Base-by-base conservation (phyloP, 2,888 invertebrate genomes). In the Heliconius hortense region DNA sequence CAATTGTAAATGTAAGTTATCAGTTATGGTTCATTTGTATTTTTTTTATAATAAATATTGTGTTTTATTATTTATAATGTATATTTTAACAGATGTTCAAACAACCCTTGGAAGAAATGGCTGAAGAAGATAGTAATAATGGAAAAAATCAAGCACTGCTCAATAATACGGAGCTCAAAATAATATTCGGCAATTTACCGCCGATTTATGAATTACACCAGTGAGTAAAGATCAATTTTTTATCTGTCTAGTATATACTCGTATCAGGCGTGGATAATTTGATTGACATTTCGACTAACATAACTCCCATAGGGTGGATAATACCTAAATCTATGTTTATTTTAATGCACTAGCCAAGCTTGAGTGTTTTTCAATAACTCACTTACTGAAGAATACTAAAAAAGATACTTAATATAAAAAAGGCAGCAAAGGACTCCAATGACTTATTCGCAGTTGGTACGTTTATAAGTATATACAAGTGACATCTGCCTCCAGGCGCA, bases 121-220 rank as follows among this genome's bases (percentile, higher is more conserved):
- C 96, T 7, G 97, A 97, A 85, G 96, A 96, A 72, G 97, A 96
- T 83, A 95, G 95, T 85, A 94, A 95, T 90, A 89, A 94, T 80
- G 94, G 92, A 77, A 95, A 94, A 80, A 96, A 96, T 77, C 94
- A 94, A 81, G 96, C 97, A 72, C 94, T 98, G 83, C 94, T 98
- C 82, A 98, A 98, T 90, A 97, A 97, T 84, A 98, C 98, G 18
- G 98, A 99, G 95, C 95, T 98, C 77, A 98, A 98, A 94, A 97
- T 98, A 81, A 98, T 99, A 84, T 99, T 99, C 93, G 98, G 98
- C 81, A 98, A 98, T 89, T 95, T 99, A 88, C 97, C 98, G 80
- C 97, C 98, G 79, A 99, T 99, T 86, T 97, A 98, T 89, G 97
- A 98, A 87, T 96, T 98, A 76, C 99, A 99, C 91, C 95, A 96